A percentile compares a stretch with the other conserved stretches of the same genome.
Conservation (phyloP, 2,797 vertebrate species). For the Rhabdomys pumilio region DNA sequence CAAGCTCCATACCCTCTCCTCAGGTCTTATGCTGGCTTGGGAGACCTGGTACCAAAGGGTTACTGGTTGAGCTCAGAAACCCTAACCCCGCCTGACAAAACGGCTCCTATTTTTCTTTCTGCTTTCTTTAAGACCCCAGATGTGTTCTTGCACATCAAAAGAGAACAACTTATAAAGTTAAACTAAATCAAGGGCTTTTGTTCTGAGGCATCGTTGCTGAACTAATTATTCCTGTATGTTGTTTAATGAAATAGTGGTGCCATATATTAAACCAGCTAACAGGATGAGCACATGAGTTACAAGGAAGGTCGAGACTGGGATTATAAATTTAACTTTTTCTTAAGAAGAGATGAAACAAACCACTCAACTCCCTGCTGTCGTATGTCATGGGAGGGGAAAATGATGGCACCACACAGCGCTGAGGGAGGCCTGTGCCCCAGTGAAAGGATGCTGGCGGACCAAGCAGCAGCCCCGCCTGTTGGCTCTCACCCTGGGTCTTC, state of each 20-base stretch:
- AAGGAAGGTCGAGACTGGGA: conserved; percentile 89
- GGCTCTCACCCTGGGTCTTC: conserved; percentile 70
- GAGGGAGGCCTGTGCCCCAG: conserved; percentile 86
- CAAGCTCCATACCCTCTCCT: background rate
- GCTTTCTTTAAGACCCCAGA: conserved; percentile 91
- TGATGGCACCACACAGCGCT: conserved; percentile 83
- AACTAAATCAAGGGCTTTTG: conserved; percentile 92
- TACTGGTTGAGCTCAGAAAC: conserved; percentile 87
- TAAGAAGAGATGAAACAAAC: conserved; percentile 90
- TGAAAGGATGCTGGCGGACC: conserved; percentile 75
- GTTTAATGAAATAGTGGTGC: conserved; percentile 91
- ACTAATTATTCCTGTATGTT: conserved; percentile 93
- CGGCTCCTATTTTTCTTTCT: conserved; percentile 91
- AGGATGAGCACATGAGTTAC: conserved; percentile 91
- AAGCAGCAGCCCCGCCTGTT: conserved; percentile 56
- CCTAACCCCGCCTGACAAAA: conserved; percentile 86
- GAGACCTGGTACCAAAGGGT: conserved; percentile 88
- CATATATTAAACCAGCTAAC: conserved; percentile 90
- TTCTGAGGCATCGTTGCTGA: conserved; percentile 91
- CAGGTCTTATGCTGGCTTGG: background rate
- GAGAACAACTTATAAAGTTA: conserved; percentile 91
- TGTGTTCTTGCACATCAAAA: conserved; percentile 92
- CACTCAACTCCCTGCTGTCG: conserved; percentile 88
- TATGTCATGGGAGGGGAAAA: conserved; percentile 87
- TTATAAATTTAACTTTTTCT: conserved; percentile 91